Evolutionary conservation across 2,113 vertebrate species (phyloP).

Genomic region (Poeciliopsis prolifica): DNA sequence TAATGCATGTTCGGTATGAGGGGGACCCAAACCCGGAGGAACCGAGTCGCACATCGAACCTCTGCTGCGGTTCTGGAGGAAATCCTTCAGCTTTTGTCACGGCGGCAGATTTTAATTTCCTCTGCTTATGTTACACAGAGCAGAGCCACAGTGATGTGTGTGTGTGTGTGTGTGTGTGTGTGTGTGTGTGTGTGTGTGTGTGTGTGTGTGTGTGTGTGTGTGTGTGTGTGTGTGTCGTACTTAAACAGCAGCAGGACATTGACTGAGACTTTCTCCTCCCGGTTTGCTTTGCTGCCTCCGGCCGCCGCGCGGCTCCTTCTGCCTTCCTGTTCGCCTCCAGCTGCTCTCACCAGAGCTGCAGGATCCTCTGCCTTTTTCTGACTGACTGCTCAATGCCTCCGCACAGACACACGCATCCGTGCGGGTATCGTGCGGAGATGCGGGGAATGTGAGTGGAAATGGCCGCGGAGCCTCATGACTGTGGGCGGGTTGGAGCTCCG

Average conservation of each 20-base stretch:
- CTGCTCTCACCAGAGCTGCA: not conserved
- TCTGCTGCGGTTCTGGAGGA: constrained; percentile 6
- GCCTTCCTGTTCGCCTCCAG: not conserved
- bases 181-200: too few species aligned
- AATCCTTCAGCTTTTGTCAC: constrained; percentile 10
- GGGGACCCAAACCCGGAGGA: constrained; percentile 54
- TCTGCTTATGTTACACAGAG: constrained; percentile 48
- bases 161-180: too few species aligned
- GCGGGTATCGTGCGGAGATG: too few species aligned
- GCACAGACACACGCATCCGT: not conserved
- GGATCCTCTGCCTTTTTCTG: not conserved
- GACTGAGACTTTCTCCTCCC: constrained; percentile 4
- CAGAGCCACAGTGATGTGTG: constrained; percentile 39
- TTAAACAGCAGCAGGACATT: constrained; percentile 12
- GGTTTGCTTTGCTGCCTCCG: constrained; percentile 1
- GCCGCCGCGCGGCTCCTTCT: not conserved
- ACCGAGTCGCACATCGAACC: constrained; percentile 27
- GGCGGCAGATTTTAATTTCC: constrained; percentile 25
- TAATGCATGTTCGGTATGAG: constrained; percentile 71
- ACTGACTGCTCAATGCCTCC: not conserved
- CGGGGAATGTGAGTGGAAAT: constrained; percentile 30
- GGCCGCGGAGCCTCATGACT: constrained; percentile 6
- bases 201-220: constrained; percentile 17
- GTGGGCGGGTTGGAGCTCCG: not conserved
- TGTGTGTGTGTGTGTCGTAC: not conserved